Evolutionary conservation across 2,113 vertebrate genomes (phyloP).

Genomic region (Lepus americanus): DNA sequence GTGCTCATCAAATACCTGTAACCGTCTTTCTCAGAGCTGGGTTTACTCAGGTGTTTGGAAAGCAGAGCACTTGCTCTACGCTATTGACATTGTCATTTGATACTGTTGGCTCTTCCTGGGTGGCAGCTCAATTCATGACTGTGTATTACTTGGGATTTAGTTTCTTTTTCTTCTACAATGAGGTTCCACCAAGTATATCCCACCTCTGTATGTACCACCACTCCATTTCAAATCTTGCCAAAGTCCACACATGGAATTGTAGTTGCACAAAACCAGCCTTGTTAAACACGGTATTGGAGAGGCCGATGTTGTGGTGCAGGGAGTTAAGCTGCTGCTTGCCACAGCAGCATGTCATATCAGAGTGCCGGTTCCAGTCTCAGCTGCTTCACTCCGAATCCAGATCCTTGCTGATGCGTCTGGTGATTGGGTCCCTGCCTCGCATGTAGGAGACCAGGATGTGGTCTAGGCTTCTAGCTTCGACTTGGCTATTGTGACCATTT

Average conservation of each 20-base stretch:
- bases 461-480: no score
- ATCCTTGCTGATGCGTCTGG: no score
- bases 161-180: neutral
- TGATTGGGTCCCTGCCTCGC: no score
- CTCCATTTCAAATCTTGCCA: neutral
- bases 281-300: neutral
- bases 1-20: neutral
- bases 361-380: no score
- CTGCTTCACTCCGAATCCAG: no score
- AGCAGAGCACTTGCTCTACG: neutral
- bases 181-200: neutral
- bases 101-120: neutral
- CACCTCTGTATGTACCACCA: neutral
- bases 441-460: no score
- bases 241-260: neutral
- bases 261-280: neutral
- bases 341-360: no score
- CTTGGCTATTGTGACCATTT: no score
- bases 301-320: no score
- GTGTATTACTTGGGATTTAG: slow-evolving; percentile 3
- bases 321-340: no score
- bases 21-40: neutral
- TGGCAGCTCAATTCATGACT: slow-evolving; percentile 14
- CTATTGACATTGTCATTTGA: slow-evolving; percentile 44
- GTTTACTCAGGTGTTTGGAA: slow-evolving; percentile 36